Evolutionary conservation across 2,888 invertebrate genomes (phyloP), one percentile per base, ranked within the genome.

Genomic region (Stegophylla sp.): DNA sequence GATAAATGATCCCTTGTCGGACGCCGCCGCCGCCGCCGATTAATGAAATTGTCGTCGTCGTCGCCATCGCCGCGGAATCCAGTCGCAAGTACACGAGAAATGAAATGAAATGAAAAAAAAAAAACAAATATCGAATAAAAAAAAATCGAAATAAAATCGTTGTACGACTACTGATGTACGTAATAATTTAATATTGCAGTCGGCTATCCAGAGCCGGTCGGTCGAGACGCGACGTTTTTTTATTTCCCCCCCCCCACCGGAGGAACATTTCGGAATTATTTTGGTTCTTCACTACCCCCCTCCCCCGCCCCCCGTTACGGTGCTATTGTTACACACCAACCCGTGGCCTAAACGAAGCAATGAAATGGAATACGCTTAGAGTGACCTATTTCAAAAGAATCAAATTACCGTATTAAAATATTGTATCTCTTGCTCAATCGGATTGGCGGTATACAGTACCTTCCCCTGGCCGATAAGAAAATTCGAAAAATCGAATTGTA

Each of bases 161-260:
- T 13, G 4, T 53, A 20, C 53, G 20, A 69, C 59, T 77, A 34
- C 34, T 3, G 4, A 34, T 3, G 34, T 34, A 34, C 34, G 7
- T 34, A 34, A 34, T 7, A 34, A 34, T 34, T 67, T 59, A 67
- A 48, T n/a, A n/a, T 43, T 64, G 4, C 23, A 3, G n/a, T n/a
- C n/a, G n/a, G 48, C 20, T 15, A 56, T 69, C 7, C 34, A 7
- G 3, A 3, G 34, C 23, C 61, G 34, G 48, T 0, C 15, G 20
- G 64, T 75, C 75, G 53, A 75, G 75, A 75, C 75, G 23, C 13
- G 43, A 26, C n/a, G 41, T 75, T 75, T 75, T 75, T 75, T 64
- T 53, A 41, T n/a, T n/a, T n/a, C n/a, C n/a, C n/a, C n/a, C n/a
- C n/a, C n/a, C n/a, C 59, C n/a, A 3, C 1, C 20, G 1, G 0